Evolutionary conservation across 35 echinoderm and acorn worm genomes (phyloP).

Genomic region (Ophioderma brevispina): DNA sequence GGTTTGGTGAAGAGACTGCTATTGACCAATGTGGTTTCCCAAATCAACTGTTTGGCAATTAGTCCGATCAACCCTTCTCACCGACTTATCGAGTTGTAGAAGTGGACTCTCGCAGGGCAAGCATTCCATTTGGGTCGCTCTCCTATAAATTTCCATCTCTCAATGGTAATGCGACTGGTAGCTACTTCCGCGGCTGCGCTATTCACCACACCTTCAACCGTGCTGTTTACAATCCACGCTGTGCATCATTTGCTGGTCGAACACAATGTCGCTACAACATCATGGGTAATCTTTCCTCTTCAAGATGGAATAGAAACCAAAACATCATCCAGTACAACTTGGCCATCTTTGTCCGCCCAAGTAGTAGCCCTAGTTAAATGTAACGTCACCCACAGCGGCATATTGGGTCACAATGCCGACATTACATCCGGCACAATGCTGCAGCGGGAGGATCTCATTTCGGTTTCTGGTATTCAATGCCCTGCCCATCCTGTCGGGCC

Average conservation of each 20-base stretch:
- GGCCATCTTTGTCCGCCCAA: conserved; percentile 82
- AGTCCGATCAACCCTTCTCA: conserved; percentile 69
- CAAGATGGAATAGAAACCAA: conserved; percentile 92
- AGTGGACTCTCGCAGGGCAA: conserved; percentile 92
- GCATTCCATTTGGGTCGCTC: conserved; percentile 96
- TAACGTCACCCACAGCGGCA: conserved; percentile 87
- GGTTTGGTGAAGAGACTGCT: conserved; percentile 89
- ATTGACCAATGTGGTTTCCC: conserved; percentile 90
- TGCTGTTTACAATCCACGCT: conserved; percentile 89
- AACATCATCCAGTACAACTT: conserved; percentile 98
- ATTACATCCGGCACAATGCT: conserved; percentile 92
- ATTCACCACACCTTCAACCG: conserved; percentile 97
- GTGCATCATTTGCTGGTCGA: conserved; percentile 91
- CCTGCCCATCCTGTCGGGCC: conserved; percentile 69
- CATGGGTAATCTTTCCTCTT: conserved; percentile 96
- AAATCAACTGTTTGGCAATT: conserved; percentile 86
- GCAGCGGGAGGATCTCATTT: conserved; percentile 96
- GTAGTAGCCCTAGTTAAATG: conserved; percentile 91
- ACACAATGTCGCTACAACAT: conserved; percentile 94
- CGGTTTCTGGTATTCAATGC: conserved; percentile 96
- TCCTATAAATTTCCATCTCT: conserved; percentile 96
- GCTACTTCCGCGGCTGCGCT: conserved; percentile 87
- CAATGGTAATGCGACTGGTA: conserved; percentile 84
- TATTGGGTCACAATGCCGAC: conserved; percentile 97
- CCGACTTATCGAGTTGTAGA: conserved; percentile 75